phyloP scores from a whole-genome alignment of 2,113 vertebrate genomes.

The Syrmaticus mikado region DNA sequence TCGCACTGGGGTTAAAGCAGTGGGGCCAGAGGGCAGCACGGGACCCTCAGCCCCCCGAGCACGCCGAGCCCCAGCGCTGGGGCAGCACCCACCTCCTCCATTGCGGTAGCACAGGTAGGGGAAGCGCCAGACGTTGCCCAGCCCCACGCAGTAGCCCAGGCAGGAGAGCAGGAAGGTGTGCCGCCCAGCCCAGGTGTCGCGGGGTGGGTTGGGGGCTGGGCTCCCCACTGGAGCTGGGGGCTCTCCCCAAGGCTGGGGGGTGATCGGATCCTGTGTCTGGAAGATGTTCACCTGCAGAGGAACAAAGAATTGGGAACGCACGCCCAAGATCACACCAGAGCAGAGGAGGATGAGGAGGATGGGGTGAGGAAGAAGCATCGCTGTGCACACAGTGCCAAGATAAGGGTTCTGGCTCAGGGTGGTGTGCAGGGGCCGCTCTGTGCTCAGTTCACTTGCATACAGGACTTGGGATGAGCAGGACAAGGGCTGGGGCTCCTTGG shows the following conservation, averaged over 20 bases:
- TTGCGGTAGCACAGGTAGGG: constrained; percentile 93
- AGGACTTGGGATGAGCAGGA: background rate
- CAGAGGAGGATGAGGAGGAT: background rate
- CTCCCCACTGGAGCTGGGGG: background rate
- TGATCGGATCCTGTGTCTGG: constrained; percentile 48
- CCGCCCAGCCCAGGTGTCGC: constrained; percentile 81
- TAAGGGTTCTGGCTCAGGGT: background rate
- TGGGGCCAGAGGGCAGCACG: background rate
- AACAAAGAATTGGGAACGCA: background rate
- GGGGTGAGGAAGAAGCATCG: background rate
- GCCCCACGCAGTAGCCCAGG: constrained; percentile 90
- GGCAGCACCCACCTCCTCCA: constrained; percentile 82
- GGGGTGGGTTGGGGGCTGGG: background rate
- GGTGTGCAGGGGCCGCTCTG: background rate
- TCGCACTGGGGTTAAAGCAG: background rate
- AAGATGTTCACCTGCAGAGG: constrained; percentile 36
- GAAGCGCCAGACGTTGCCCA: constrained; percentile 94
- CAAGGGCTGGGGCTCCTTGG: background rate
- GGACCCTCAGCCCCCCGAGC: accelerated
- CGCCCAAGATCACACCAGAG: background rate
- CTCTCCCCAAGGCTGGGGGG: background rate
- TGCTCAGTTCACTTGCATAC: background rate
- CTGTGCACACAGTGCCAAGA: background rate
- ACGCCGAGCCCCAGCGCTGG: accelerated
- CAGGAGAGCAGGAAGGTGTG: constrained; percentile 87